Base-by-base conservation (phyloP, 1,140 invertebrate genomes). In the Bombus sibiricus region DNA sequence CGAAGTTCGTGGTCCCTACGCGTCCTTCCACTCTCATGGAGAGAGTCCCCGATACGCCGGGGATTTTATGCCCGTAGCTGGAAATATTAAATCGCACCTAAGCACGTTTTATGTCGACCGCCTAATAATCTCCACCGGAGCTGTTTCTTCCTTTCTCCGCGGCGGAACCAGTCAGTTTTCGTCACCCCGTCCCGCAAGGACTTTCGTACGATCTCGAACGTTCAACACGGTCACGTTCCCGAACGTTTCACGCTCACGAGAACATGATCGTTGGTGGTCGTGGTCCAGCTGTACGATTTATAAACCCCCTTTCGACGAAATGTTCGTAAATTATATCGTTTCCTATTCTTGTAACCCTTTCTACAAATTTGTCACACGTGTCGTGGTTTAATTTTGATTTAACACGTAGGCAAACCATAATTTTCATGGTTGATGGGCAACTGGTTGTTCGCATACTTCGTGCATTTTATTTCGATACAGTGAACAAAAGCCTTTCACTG, bases 61-160 rank as follows among this genome's bases (percentile, higher is more conserved):
- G 75, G 86, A 90, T 93, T 94, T 93, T 93, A 94, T 92, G 92
- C 85, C 89, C 91, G 77, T 93, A 94, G 92, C 93, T 93, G 92
- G 93, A 94, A 93, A 94, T 93, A 93, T 94, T 93, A 94, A 93
- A 94, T 94, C 92, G 91, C 93, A 93, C 92, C 92, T 94, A 92
- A 93, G 89, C 88, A 90, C 91, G 91, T 92, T 93, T 93, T 92
- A 93, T 91, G 92, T 93, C 90, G 87, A 88, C 92, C 92, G 92
- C 90, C 92, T 90, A 93, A 93, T 93, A 93, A 93, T 92, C 92
- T 92, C 85, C 83, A 64, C 77, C 28, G 12, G 62, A 85, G 89
- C 90, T 85, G 87, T 84, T 77, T 81, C 79, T 91, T 73, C 71
- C 86, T 86, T 66, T 81, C 53, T 69, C 83, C 41, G n/a, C 37